Percentiles rank a stretch among this genome's conserved stretches.
Evolutionary conservation across 2,888 invertebrate genomes (phyloP).

Genomic region (Seira ritae): DNA sequence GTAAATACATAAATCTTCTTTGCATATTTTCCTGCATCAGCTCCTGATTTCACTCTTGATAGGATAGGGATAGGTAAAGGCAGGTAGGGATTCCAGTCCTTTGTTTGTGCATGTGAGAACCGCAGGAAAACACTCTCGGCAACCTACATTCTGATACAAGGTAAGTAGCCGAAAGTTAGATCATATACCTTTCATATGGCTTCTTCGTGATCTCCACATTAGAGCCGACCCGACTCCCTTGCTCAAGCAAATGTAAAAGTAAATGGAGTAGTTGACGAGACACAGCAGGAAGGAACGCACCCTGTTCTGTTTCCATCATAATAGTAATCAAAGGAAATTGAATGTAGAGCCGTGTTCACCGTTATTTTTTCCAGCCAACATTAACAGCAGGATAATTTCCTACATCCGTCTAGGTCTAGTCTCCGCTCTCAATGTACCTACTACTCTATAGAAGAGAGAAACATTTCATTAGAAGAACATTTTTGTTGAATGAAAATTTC

Average conservation of each 20-base stretch:
- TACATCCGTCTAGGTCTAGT: slow-evolving; percentile 46
- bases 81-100: slow-evolving; percentile 17
- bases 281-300: slow-evolving; percentile 37
- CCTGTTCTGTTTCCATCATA: too few species aligned
- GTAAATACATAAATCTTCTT: too few species aligned
- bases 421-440: too few species aligned
- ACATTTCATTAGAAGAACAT: slow-evolving; percentile 42
- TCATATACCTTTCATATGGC: slow-evolving; percentile 9
- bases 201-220: slow-evolving; percentile 34
- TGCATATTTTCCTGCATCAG: not conserved
- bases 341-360: slow-evolving; percentile 20
- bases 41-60: slow-evolving; percentile 9
- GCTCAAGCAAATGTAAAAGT: too few species aligned
- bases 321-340: slow-evolving; percentile 23
- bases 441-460: not conserved
- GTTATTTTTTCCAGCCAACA: slow-evolving; percentile 43
- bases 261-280: slow-evolving; percentile 6
- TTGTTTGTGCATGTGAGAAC: not conserved
- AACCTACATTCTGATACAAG: not conserved
- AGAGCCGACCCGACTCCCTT: not conserved
- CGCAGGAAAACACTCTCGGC: not conserved
- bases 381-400: slow-evolving; percentile 50
- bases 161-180: slow-evolving; percentile 27
- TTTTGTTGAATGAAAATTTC: not conserved
- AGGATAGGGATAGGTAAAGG: too few species aligned